Percentiles rank a stretch among this genome's conserved stretches.
phyloP scores from a whole-genome alignment of 1,140 invertebrate genomes.

The Drosophila rhopaloa region DNA sequence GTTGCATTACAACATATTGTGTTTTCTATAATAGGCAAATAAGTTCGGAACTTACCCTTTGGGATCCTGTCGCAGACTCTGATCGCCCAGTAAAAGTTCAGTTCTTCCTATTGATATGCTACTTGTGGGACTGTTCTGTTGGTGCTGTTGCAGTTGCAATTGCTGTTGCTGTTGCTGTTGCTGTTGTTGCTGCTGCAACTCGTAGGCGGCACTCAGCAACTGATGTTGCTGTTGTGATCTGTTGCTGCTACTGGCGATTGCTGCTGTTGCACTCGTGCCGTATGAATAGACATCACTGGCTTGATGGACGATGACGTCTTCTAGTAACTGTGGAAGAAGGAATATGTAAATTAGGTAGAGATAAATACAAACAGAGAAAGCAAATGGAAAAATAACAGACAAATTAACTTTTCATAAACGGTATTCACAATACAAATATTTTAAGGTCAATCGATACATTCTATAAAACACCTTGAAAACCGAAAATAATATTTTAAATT shows the following conservation, averaged over 20 bases:
- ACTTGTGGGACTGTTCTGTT: conserved; percentile 77
- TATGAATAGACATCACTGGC: conserved; percentile 58
- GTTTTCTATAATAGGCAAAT: not conserved
- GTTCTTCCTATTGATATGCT: conserved; percentile 85
- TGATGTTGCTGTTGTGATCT: conserved; percentile 50
- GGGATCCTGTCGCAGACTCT: conserved; percentile 71
- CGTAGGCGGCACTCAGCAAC: conserved; percentile 48
- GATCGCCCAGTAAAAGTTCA: conserved; percentile 84
- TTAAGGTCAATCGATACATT: too few species aligned
- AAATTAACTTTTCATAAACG: too few species aligned
- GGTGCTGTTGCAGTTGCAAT: conserved; percentile 47
- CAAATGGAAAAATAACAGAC: not conserved
- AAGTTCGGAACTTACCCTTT: conserved; percentile 59
- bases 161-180: conserved; percentile 38
- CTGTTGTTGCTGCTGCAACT: conserved; percentile 46
- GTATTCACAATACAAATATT: too few species aligned
- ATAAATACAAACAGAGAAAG: not conserved
- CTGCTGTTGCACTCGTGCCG: conserved; percentile 34
- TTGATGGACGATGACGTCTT: conserved; percentile 75
- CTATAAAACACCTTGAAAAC: too few species aligned
- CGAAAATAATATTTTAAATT: too few species aligned
- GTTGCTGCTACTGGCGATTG: conserved; percentile 34
- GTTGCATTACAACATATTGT: too few species aligned
- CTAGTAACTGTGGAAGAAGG: conserved; percentile 70
- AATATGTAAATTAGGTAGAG: too few species aligned